Conservation (phyloP, 2,113 vertebrate genomes). For the Corythornis madagascariensis region DNA sequence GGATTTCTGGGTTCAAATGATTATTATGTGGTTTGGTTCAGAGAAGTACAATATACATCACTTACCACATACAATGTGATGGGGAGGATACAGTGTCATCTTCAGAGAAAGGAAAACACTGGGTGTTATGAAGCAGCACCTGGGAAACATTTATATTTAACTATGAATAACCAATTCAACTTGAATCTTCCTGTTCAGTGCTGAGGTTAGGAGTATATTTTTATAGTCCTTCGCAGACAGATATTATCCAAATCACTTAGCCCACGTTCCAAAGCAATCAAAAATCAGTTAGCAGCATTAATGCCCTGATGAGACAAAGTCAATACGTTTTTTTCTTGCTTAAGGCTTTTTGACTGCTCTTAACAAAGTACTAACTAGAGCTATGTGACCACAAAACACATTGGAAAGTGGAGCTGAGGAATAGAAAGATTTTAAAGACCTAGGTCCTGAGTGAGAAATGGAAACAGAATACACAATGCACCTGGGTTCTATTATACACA, state of each 20-base stretch:
- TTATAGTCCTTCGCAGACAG: not conserved
- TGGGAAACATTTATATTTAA: not conserved
- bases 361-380: not conserved
- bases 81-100: not conserved
- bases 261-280: not conserved
- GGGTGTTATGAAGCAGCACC: not conserved
- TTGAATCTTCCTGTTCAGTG: not conserved
- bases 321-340: not conserved
- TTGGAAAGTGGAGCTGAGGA: not conserved
- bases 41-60: not conserved
- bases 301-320: not conserved
- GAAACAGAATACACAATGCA: not conserved
- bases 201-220: not conserved
- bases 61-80: not conserved
- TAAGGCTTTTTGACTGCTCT: not conserved
- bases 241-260: not conserved
- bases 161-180: not conserved
- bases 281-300: not conserved
- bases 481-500: not conserved
- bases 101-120: not conserved
- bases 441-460: not conserved
- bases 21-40: not conserved
- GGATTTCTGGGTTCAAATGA: not conserved
- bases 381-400: not conserved
- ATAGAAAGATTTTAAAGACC: not conserved